phyloP scores from a whole-genome alignment of 2,113 vertebrate species.

The Oryzias woworae region DNA sequence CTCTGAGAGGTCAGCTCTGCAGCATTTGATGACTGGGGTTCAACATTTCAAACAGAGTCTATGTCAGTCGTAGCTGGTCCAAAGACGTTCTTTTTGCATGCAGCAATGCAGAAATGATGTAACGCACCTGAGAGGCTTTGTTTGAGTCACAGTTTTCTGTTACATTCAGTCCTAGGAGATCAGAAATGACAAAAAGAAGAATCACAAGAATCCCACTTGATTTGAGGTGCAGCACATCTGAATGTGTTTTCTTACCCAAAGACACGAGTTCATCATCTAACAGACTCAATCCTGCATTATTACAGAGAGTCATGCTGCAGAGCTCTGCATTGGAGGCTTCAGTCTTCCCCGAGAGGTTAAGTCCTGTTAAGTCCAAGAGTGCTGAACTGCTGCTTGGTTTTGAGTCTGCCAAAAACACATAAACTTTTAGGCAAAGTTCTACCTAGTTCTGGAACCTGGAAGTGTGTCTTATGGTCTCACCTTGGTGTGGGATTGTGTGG shows the following conservation, averaged over 20 bases:
- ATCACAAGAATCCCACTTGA: too few species aligned
- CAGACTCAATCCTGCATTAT: slow-evolving; percentile 80
- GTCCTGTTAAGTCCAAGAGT: slow-evolving; percentile 88
- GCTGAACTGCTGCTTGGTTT: slow-evolving; percentile 81
- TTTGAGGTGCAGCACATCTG: too few species aligned
- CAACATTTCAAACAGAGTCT: too few species aligned
- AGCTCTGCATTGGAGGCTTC: slow-evolving; percentile 74
- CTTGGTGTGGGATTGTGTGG: slow-evolving; percentile 63
- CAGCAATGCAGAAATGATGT: neutral
- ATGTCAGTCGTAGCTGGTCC: too few species aligned
- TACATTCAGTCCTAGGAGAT: slow-evolving; percentile 82
- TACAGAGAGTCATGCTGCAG: slow-evolving; percentile 61
- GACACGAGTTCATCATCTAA: slow-evolving; percentile 97
- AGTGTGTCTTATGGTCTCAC: too few species aligned
- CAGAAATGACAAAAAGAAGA: slow-evolving; percentile 9
- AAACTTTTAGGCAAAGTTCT: too few species aligned
- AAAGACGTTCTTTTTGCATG: neutral
- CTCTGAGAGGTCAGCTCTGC: slow-evolving; percentile 58
- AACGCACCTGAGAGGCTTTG: slow-evolving; percentile 88
- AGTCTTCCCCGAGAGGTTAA: slow-evolving; percentile 78
- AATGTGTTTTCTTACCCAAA: slow-evolving; percentile 75
- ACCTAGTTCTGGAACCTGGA: too few species aligned
- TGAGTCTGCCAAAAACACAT: neutral
- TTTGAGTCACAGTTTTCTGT: slow-evolving; percentile 69
- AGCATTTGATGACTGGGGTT: slow-evolving; percentile 79